Evolutionary conservation across 1,140 invertebrate genomes (phyloP), one percentile per base, ranked within the genome.

Genomic region (Planococcus citri): DNA sequence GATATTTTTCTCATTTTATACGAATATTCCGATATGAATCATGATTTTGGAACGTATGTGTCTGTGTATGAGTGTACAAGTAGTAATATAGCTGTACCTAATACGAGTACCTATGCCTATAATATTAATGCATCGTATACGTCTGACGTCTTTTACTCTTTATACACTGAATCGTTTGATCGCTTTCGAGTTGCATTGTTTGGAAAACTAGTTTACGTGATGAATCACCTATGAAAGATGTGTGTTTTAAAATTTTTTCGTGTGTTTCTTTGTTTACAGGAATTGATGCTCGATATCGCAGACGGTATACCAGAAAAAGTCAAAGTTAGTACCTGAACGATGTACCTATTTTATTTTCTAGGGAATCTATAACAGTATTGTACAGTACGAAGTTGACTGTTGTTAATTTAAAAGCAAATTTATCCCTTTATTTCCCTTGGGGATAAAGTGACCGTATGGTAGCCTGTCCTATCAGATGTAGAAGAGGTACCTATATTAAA

Each of bases 261-360:
- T n/a, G 69, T 41, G 27, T 68, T 69, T 77, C 72, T 75, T 76
- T 73, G 60, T 82, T 84, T 25, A n/a, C 80, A 89, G 88, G 84
- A 83, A 72, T 80, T 91, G 73, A 78, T 92, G 76, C 85, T 85
- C 73, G 87, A 90, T 79, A 88, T 89, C 77, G 91, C 90, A 81
- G 88, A 89, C 77, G 86, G 60, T 24, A 27, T 89, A 73, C 87
- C 86, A 78, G 88, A 88, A 78, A 88, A 91, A 84, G 87, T 92
- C 78, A 88, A 90, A 80, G 89, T 90, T 80, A 86, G 83, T 64
- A 64, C 24, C 8, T 22, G 57, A 8, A n/a, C n/a, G n/a, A n/a
- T n/a, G n/a, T n/a, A n/a, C n/a, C n/a, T n/a, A n/a, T n/a, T n/a
- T n/a, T n/a, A 10, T 6, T 60, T 20, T 60, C 20, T 20, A 60